phyloP scores from a whole-genome alignment of 2,113 vertebrate species.

The Gallinago jamesoni region DNA sequence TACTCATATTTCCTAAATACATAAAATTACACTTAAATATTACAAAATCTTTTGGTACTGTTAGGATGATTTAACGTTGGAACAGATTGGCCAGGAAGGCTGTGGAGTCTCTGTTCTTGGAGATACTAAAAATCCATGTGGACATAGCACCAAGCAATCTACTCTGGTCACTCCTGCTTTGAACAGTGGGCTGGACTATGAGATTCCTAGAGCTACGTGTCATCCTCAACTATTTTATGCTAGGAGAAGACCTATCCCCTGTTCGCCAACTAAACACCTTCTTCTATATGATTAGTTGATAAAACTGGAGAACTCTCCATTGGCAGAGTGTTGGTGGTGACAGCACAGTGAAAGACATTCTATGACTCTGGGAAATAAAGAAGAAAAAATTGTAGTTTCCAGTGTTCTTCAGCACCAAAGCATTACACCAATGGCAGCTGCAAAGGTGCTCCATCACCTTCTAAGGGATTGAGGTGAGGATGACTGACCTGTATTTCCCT shows the following conservation, averaged over 20 bases:
- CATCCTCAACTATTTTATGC: neutral
- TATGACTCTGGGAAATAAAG: neutral
- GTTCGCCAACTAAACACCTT: neutral
- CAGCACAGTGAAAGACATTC: neutral
- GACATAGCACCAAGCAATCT: neutral
- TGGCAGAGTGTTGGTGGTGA: neutral
- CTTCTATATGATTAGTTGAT: neutral
- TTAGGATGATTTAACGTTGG: neutral
- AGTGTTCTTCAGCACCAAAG: neutral
- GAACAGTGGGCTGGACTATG: neutral
- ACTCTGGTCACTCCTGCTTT: neutral
- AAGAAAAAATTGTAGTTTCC: neutral
- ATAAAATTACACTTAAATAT: neutral
- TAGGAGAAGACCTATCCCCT: neutral
- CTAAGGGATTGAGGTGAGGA: neutral
- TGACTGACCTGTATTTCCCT: neutral
- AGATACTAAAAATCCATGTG: neutral
- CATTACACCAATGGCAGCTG: neutral
- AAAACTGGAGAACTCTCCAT: neutral
- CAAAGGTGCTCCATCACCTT: neutral
- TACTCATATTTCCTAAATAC: neutral
- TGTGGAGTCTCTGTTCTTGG: neutral
- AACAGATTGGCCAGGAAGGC: neutral
- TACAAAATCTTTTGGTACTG: neutral
- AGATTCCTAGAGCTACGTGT: neutral